phyloP scores from a whole-genome alignment of 2,797 vertebrate genomes.

The Sylvilagus floridanus region DNA sequence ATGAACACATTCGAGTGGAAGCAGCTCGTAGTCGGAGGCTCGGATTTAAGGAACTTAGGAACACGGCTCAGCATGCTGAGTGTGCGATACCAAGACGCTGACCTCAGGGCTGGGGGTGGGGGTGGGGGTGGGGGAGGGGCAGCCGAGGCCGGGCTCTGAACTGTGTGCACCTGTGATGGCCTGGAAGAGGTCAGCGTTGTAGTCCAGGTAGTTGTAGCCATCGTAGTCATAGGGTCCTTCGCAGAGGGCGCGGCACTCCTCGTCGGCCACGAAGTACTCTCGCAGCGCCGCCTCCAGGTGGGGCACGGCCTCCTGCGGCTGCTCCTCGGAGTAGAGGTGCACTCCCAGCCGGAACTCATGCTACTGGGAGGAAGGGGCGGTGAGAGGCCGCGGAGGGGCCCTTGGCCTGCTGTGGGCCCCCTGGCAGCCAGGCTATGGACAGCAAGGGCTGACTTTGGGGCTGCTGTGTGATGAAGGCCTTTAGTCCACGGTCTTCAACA shows the following conservation, averaged over 20 bases:
- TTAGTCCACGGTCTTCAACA: neutral
- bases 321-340: conserved; percentile 92
- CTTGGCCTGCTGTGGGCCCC: neutral
- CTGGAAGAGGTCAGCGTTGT: conserved; percentile 96
- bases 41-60: neutral
- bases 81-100: neutral
- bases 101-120: neutral
- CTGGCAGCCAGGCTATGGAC: neutral
- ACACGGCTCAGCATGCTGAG: neutral
- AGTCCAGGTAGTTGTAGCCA: conserved; percentile 98
- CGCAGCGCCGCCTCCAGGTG: conserved; percentile 92
- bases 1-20: neutral
- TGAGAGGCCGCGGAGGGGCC: neutral
- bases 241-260: conserved; percentile 93
- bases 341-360: conserved; percentile 92
- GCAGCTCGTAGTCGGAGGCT: neutral
- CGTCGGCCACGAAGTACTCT: conserved; percentile 91
- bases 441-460: neutral
- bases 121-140: neutral
- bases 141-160: no score
- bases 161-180: conserved; percentile 91
- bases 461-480: neutral
- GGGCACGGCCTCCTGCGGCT: conserved; percentile 88
- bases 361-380: conserved; percentile 84
- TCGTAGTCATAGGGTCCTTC: conserved; percentile 96